Base-by-base conservation (phyloP, 2,113 vertebrate species). In the Hemichromis elongatus region DNA sequence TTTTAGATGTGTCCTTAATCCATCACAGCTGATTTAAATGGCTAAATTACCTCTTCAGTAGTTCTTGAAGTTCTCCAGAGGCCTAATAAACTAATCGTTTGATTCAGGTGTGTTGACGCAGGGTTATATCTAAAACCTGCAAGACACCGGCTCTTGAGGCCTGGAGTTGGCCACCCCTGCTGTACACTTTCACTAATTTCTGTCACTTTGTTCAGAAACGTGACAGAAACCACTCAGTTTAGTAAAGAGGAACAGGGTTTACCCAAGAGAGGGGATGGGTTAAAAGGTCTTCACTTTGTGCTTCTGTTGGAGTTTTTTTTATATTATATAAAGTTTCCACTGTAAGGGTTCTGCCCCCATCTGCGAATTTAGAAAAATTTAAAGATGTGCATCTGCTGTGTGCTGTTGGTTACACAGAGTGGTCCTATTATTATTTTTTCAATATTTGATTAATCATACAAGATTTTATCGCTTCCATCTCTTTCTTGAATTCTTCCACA, bases 391-490 rank as follows among this genome's bases (percentile, higher is more conserved):
- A 5, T 61, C 30, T 63, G 18, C 59, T 63, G 30, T 40, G 10
- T 63, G 59, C 2, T 37, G 4, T n/a, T 37, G 35, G 35, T 63
- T 35, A 28, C 24, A 56, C 24, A 57, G 28, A 28, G 59, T 12
- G 35, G 59, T 63, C 10, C 30, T 35, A 63, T 35, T 35, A 35
- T 35, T 61, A 12, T 61, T 19, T n/a, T 63, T 35, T 63, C 30
- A 63, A 63, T 30, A 59, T 63, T 35, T 63, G 3, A 70, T 70
- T 26, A 26, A 1, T 45, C 5, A 47, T 45, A 10, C 13, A 45
- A 45, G 1, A 6, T 6, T 70, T 70, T 70, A 24, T 68, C 0
- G 24, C 9, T 42, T 24, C 35, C 0, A 1, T 13, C 19, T 42
- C 35, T 68, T 28, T 70, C 66, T 47, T 28, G 14, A 70, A 26